Conservation (phyloP, 1,140 invertebrate genomes). For the Cyphomyrmex costatus region DNA sequence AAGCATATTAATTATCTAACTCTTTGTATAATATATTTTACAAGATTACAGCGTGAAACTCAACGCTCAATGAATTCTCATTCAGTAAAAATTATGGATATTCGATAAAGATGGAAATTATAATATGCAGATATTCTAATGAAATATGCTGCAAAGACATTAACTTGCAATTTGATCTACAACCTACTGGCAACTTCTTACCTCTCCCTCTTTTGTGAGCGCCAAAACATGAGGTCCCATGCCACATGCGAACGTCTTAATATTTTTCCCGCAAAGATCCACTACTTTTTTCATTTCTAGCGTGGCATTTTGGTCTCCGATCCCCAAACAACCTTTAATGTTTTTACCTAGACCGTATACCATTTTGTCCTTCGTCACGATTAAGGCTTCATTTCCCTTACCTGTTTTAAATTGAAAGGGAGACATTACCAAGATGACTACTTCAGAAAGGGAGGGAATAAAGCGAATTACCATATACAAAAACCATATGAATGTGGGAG, state of each 20-base stretch:
- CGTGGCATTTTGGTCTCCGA: constrained; percentile 88
- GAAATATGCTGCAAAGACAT: too few species aligned
- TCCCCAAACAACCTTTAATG: constrained; percentile 88
- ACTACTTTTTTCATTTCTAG: constrained; percentile 88
- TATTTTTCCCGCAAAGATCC: constrained; percentile 88
- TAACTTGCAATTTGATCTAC: too few species aligned
- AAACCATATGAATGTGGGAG: constrained; percentile 87
- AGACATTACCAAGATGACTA: too few species aligned
- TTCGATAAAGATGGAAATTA: not conserved
- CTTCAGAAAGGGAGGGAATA: not conserved
- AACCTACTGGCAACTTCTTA: constrained; percentile 77
- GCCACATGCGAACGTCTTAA: constrained; percentile 89
- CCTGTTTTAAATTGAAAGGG: constrained; percentile 85
- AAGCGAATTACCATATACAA: constrained; percentile 88
- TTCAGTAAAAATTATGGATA: not conserved
- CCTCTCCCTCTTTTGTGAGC: constrained; percentile 88
- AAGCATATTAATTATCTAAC: too few species aligned
- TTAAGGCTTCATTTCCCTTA: constrained; percentile 89
- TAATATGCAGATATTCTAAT: too few species aligned
- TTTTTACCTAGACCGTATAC: constrained; percentile 90
- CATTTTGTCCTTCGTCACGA: constrained; percentile 89
- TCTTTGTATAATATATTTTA: too few species aligned
- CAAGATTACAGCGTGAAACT: too few species aligned
- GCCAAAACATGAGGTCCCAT: constrained; percentile 90
- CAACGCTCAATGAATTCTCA: too few species aligned